Evolutionary conservation across 2,113 vertebrate genomes (phyloP).

Genomic region (Tychaedon coryphoeus): DNA sequence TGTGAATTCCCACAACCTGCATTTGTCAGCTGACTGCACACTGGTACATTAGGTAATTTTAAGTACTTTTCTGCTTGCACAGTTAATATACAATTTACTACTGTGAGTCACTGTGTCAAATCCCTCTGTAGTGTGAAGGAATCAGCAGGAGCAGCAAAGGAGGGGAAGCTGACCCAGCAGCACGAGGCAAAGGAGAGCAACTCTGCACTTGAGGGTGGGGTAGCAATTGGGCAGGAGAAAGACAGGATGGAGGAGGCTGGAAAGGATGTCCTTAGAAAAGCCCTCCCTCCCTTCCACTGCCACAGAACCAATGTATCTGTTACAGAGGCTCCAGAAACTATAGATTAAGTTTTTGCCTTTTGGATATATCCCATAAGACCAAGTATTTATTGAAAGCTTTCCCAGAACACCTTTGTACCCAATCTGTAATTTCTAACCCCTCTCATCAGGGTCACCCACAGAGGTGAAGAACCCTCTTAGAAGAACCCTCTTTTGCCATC

Average conservation of each 20-base stretch:
- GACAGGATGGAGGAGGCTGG: background rate
- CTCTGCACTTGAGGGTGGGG: background rate
- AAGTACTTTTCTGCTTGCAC: background rate
- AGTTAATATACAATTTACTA: background rate
- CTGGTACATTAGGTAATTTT: background rate
- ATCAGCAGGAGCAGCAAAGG: background rate
- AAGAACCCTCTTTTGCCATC: background rate
- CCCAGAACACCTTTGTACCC: background rate
- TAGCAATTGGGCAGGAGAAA: background rate
- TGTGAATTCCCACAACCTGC: background rate
- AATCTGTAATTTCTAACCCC: background rate
- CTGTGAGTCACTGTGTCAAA: background rate
- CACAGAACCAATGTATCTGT: background rate
- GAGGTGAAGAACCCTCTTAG: too few species aligned
- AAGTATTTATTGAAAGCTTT: background rate
- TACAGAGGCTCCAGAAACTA: background rate
- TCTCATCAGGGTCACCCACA: background rate
- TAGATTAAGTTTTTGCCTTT: background rate
- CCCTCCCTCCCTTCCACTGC: too few species aligned
- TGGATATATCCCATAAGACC: background rate
- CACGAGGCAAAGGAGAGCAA: background rate
- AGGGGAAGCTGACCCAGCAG: background rate
- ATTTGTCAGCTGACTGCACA: background rate
- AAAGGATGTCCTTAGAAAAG: background rate
- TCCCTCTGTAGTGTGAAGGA: background rate